These are phyloP conservation scores for Brevimyrus niger DNA, from an alignment of 2,113 vertebrate species.

Conservation along the genomic window DNA sequence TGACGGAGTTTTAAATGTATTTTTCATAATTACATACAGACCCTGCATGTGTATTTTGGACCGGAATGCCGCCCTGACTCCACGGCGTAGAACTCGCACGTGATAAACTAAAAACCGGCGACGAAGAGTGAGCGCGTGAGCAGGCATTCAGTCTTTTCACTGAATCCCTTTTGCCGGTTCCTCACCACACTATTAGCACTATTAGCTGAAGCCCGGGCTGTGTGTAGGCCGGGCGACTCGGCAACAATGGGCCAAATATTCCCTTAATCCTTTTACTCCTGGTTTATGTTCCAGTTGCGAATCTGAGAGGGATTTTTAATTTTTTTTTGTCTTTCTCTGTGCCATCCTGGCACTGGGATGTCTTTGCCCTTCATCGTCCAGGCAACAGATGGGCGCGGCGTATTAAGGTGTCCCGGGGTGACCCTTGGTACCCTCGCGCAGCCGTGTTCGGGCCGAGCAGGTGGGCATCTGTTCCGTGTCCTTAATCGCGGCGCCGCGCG, in stretches of 20 bases:
- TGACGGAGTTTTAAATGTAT: conserved; percentile 39
- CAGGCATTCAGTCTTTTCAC: conserved; percentile 37
- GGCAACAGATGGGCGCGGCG: conserved; percentile 68
- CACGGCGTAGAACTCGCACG: conserved; percentile 30
- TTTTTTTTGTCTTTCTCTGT: conserved; percentile 3
- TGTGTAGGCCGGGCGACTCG: conserved; percentile 33
- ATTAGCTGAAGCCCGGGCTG: conserved; percentile 40
- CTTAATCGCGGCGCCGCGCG: conserved; percentile 60
- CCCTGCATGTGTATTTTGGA: conserved; percentile 27
- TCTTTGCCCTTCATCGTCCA: conserved; percentile 62
- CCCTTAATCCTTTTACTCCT: conserved; percentile 40
- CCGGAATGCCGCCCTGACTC: conserved; percentile 37
- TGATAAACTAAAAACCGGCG: conserved; percentile 52
- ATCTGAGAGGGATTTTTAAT: conserved; percentile 23
- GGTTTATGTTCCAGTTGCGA: conserved; percentile 24
- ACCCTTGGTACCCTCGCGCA: conserved; percentile 55
- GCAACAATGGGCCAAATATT: conserved; percentile 32
- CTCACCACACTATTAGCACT: conserved; percentile 42
- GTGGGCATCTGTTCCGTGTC: conserved; percentile 69
- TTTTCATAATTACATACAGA: conserved; percentile 43
- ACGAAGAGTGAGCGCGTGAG: conserved; percentile 37
- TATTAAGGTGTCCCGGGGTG: conserved; percentile 66
- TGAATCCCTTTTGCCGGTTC: conserved; percentile 24
- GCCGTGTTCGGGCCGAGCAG: conserved; percentile 64
- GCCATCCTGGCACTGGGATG: conserved; percentile 46